Percentiles rank a stretch among this genome's conserved stretches.
Conservation (phyloP, 1,140 invertebrate genomes). For the Microplitis demolitor region DNA sequence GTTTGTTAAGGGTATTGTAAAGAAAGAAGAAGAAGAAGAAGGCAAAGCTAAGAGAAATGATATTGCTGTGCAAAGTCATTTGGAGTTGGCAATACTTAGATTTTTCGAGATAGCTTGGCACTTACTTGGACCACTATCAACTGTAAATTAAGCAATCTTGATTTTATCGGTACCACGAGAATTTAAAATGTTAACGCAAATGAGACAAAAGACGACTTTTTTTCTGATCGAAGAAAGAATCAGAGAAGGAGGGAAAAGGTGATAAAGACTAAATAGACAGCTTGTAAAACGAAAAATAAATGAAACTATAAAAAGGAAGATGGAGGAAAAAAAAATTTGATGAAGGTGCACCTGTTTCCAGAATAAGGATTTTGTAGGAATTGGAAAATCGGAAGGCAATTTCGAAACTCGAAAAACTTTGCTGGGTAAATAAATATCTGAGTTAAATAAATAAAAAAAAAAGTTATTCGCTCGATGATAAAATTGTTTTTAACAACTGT, state of each 20-base stretch:
- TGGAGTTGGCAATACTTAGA: neutral
- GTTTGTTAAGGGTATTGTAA: neutral
- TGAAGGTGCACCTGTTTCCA: too few species aligned
- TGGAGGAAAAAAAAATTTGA: too few species aligned
- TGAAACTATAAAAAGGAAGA: too few species aligned
- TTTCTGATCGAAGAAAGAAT: neutral
- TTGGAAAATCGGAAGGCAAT: too few species aligned
- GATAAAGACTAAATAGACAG: neutral
- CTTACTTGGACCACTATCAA: conserved; percentile 30
- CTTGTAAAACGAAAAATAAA: neutral
- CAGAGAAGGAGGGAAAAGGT: neutral
- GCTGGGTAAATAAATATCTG: too few species aligned
- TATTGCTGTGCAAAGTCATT: conserved; percentile 11
- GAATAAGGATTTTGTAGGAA: too few species aligned
- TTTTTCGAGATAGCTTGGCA: conserved; percentile 20
- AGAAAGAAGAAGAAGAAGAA: neutral
- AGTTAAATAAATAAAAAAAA: too few species aligned
- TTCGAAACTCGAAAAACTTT: too few species aligned
- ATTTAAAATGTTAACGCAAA: conserved; percentile 16
- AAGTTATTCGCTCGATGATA: too few species aligned
- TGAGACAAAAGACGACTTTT: neutral
- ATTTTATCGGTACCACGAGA: conserved; percentile 27
- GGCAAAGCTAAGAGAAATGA: neutral
- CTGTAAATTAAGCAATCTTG: conserved; percentile 33
- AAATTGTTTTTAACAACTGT: too few species aligned